Base-by-base conservation (phyloP, 2,113 vertebrate genomes). In the Laticauda laticaudata region DNA sequence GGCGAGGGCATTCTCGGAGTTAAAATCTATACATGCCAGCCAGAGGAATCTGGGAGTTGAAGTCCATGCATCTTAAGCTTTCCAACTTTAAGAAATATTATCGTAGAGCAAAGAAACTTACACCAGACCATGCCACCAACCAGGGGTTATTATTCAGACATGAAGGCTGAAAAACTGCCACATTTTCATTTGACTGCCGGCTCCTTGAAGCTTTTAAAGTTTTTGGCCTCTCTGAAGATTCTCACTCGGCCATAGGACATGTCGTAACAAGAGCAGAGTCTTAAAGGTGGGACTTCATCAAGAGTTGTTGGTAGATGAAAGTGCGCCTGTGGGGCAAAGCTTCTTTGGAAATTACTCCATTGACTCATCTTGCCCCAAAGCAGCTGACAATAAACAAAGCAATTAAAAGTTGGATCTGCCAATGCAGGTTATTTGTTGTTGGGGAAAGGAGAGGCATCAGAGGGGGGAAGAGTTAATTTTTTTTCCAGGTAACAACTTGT, bases 351-450 rank as follows among this genome's bases (percentile, higher is more conserved):
- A 94, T 96, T 88, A 94, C 92, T 54, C 93, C 10, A 92, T 81
- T 94, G 95, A 94, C 95, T 64, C 75, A 95, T 96, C 91, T 93
- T 93, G 93, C 95, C 92, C 86, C 0, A 1, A 92, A 96, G 92
- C 88, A 89, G 93, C 88, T 18, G 86, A 90, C 93, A 95, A 96
- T 93, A 89, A 95, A 96, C 92, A 95, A 88, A 92, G 94, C 0
- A 12, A 91, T 94, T 88, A 92, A 89, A 55, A 89, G 90, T 89
- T 92, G 23, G 81, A 91, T 64, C 18, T 91, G 94, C 91, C 93
- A 26, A 88, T 29, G 92, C 90, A 29, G 59, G 1, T 45, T 64
- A 21, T 8, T 7, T 14, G 51, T 92, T 64, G 5, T 5, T 26
- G 10, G 11, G 81, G 51, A 21, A 64, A 64, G 2, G 0, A 0